These are phyloP conservation scores for Anhinga anhinga DNA, from an alignment of 2,113 vertebrate species.

Conservation along the genomic window DNA sequence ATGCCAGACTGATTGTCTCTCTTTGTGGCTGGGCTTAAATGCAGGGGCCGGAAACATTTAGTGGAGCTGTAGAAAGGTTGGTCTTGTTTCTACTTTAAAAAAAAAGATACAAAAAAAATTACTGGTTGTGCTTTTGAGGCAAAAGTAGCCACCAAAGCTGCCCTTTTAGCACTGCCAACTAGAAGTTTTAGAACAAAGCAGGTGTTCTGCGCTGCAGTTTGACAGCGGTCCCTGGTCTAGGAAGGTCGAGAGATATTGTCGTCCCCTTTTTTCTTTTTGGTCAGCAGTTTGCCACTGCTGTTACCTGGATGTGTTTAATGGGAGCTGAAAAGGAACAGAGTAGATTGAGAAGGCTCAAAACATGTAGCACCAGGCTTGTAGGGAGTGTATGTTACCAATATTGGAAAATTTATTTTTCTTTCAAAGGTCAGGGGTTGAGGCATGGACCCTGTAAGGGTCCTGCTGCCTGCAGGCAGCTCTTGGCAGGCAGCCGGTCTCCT, in stretches of 20 bases:
- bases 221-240: background rate
- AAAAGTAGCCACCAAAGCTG: background rate
- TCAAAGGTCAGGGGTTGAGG: background rate
- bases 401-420: background rate
- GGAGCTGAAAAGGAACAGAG: background rate
- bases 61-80: background rate
- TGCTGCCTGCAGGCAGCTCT: background rate
- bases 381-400: background rate
- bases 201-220: background rate
- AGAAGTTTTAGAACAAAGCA: background rate
- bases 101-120: background rate
- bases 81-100: background rate
- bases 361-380: background rate
- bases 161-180: background rate
- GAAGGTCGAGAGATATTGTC: background rate
- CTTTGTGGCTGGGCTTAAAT: background rate
- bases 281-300: background rate
- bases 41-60: background rate
- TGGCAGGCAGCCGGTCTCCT: background rate
- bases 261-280: background rate
- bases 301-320: background rate
- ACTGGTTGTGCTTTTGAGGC: background rate
- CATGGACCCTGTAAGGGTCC: background rate
- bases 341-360: background rate
- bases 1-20: background rate